Evolutionary conservation across 2,113 vertebrate species (phyloP).

Genomic region (Beaufortia kweichowensis): DNA sequence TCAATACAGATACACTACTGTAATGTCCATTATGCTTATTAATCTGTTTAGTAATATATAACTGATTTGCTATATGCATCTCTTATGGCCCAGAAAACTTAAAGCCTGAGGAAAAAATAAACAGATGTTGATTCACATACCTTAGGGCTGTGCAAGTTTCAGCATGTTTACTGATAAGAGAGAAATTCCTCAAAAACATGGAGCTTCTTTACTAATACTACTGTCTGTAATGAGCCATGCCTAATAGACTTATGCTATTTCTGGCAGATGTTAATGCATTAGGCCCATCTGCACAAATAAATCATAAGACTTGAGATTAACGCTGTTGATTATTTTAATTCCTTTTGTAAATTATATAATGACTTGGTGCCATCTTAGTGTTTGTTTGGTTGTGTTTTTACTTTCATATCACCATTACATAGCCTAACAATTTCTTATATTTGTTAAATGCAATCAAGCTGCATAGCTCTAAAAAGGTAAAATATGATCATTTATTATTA

Average conservation of each 20-base stretch:
- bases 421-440: too few relatives aligned
- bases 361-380: too few relatives aligned
- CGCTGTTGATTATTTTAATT: too few relatives aligned
- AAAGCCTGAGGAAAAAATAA: conserved; percentile 9
- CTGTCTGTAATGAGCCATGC: neutral
- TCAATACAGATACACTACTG: too few relatives aligned
- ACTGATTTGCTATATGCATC: neutral
- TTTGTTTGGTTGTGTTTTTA: too few relatives aligned
- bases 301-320: too few relatives aligned
- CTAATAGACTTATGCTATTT: neutral
- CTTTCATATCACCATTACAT: too few relatives aligned
- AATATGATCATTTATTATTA: too few relatives aligned
- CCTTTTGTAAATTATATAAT: too few relatives aligned
- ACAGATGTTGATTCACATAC: conserved; percentile 23
- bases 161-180: conserved; percentile 63
- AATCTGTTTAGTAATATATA: neutral
- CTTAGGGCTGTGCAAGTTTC: conserved; percentile 32
- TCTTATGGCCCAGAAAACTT: neutral
- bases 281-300: neutral
- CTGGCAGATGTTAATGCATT: neutral
- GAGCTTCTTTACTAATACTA: neutral
- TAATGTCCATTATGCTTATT: too few relatives aligned
- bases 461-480: too few relatives aligned
- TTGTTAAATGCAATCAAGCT: too few relatives aligned
- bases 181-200: conserved; percentile 55